A percentile compares a stretch with the other conserved stretches of the same genome.
These are phyloP conservation scores for Rhea americana DNA, from an alignment of 2,113 vertebrate species.

Conservation along the genomic window DNA sequence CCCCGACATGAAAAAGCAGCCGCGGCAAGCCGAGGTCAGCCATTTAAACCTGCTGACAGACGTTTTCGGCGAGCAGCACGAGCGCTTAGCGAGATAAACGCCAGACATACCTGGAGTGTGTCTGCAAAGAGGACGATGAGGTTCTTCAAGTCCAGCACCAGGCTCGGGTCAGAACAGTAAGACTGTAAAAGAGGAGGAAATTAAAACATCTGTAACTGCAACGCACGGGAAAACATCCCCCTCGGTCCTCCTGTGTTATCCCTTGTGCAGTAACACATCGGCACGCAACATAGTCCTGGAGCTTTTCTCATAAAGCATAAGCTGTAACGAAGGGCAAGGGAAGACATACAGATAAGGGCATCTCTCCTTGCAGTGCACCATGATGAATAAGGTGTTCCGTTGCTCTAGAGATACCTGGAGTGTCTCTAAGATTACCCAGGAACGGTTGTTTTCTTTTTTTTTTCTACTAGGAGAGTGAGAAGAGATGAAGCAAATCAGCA, in stretches of 20 bases:
- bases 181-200: constrained; percentile 76
- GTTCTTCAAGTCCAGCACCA: constrained; percentile 95
- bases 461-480: neutral
- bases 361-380: neutral
- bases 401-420: neutral
- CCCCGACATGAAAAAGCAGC: no score
- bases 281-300: fast-evolving
- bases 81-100: fast-evolving
- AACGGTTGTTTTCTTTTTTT: neutral
- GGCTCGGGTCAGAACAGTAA: constrained; percentile 93
- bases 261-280: neutral
- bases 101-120: constrained; percentile 87
- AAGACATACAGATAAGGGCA: neutral
- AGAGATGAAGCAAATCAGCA: neutral
- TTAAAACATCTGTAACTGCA: neutral
- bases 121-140: constrained; percentile 97
- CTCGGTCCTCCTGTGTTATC: neutral
- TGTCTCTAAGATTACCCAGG: neutral
- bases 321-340: neutral
- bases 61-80: fast-evolving
- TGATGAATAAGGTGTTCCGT: neutral
- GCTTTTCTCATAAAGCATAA: neutral
- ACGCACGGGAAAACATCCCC: neutral
- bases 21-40: neutral
- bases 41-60: fast-evolving